Conservation (phyloP, 2,113 vertebrate genomes). For the Leucoraja erinaceus region DNA sequence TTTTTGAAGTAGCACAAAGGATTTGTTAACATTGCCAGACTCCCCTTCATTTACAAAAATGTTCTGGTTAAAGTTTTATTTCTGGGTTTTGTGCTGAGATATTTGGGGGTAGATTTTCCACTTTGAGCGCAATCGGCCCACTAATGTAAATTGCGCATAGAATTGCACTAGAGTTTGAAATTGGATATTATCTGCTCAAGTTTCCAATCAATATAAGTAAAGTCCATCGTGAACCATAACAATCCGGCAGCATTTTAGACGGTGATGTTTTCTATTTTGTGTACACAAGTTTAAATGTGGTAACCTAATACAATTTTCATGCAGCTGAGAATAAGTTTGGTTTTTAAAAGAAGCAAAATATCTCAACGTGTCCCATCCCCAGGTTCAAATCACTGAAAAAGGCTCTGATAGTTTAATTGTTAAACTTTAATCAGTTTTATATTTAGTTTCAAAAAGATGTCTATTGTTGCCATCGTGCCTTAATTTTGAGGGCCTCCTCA, state of each 20-base stretch:
- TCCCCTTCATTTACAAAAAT: constrained; percentile 15
- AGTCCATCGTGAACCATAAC: neutral
- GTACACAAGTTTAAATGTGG: too few relatives aligned
- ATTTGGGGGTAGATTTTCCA: constrained; percentile 6
- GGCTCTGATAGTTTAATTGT: neutral
- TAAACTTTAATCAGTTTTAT: too few relatives aligned
- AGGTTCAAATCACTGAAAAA: neutral
- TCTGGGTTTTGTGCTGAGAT: constrained; percentile 9
- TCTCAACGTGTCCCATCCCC: neutral
- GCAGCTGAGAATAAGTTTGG: neutral
- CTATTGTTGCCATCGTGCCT: neutral
- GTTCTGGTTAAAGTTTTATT: neutral
- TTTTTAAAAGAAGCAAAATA: neutral
- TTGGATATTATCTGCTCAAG: neutral
- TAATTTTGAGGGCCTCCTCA: neutral
- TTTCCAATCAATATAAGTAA: neutral
- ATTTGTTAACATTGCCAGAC: neutral
- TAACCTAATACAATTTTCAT: too few relatives aligned
- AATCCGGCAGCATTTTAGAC: neutral
- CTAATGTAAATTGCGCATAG: neutral
- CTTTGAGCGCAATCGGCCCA: neutral
- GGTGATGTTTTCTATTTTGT: neutral
- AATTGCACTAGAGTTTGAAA: too few relatives aligned
- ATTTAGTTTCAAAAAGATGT: too few relatives aligned
- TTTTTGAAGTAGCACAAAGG: constrained; percentile 1